Base-by-base conservation (phyloP, 2,888 invertebrate species). In the Ochropleura plecta region DNA sequence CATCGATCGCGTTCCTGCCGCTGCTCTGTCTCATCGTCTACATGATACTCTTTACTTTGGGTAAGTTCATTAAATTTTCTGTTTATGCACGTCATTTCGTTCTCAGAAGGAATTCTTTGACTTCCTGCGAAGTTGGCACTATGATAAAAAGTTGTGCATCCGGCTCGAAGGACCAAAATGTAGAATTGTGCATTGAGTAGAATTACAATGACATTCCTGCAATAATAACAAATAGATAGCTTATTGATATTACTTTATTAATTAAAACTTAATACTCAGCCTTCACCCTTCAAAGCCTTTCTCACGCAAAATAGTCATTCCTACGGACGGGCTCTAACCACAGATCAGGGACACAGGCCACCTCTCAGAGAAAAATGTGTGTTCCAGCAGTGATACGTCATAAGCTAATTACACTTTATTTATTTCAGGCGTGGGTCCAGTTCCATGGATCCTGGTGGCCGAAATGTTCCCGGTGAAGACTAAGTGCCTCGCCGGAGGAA, bases 391-490 rank as follows among this genome's bases (percentile, higher is more conserved):
- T 18, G 16, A 9, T 40, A 42, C 42, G 18, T n/a, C 16, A 10
- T 42, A 42, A 16, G 9, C 42, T 60, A 0, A 18, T 42, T 42
- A 42, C n/a, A 0, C 12, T 5, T 42, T 6, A 18, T n/a, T 44
- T 7, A 44, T 62, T 62, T 7, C 62, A 62, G 97, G 97, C 30
- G 97, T 98, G 85, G 98, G 99, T 66, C 98, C 98, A 0, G 95
- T 98, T 5, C 98, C 98, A 0, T 98, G 98, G 98, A 97, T 98
- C 53, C 97, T 98, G 64, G 97, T 98, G 91, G 98, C 98, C 4
- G 98, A 98, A 94, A 97, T 98, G 97, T 98, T 99, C 91, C 97
- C 99, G 7, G 94, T 97, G n/a, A 97, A 98, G 89, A 98, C 98
- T 5, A 98, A 98, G 92, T 97, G 98, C 9, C 95, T 97, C 73